These are phyloP conservation scores for Hypotaenidia philippensis DNA, from an alignment of 2,797 vertebrate genomes.

Conservation along the genomic window DNA sequence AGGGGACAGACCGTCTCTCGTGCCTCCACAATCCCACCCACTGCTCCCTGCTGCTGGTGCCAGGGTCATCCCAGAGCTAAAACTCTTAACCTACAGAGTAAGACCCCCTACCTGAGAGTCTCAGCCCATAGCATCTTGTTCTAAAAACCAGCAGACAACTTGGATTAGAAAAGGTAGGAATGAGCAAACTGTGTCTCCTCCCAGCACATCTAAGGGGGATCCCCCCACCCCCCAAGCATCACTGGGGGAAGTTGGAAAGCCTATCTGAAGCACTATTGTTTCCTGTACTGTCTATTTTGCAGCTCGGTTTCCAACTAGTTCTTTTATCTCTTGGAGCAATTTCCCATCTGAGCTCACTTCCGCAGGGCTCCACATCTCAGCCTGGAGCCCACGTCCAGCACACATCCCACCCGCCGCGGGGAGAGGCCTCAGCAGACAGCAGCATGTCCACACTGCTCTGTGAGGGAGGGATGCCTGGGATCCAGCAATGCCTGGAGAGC, in stretches of 20 bases:
- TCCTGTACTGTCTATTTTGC: constrained; percentile 68
- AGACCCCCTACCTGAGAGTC: neutral
- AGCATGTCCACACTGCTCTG: neutral
- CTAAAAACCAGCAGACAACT: neutral
- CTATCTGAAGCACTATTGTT: constrained; percentile 72
- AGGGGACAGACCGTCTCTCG: fast-evolving
- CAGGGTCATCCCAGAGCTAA: neutral
- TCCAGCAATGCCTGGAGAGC: neutral
- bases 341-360: constrained; percentile 71
- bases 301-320: constrained; percentile 41
- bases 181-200: neutral
- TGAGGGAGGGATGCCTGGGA: neutral
- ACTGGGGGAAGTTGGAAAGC: constrained; percentile 44
- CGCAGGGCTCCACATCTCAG: neutral
- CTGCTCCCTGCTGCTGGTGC: neutral
- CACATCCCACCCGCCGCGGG: neutral
- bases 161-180: neutral
- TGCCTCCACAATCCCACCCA: fast-evolving
- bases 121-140: neutral
- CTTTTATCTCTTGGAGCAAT: constrained; percentile 68
- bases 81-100: neutral
- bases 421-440: neutral
- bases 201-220: fast-evolving
- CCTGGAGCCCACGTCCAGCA: neutral
- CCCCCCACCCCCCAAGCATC: fast-evolving